phyloP scores from a whole-genome alignment of 92 coral and sea anemone species.

The Epizoanthus illoricatus region DNA sequence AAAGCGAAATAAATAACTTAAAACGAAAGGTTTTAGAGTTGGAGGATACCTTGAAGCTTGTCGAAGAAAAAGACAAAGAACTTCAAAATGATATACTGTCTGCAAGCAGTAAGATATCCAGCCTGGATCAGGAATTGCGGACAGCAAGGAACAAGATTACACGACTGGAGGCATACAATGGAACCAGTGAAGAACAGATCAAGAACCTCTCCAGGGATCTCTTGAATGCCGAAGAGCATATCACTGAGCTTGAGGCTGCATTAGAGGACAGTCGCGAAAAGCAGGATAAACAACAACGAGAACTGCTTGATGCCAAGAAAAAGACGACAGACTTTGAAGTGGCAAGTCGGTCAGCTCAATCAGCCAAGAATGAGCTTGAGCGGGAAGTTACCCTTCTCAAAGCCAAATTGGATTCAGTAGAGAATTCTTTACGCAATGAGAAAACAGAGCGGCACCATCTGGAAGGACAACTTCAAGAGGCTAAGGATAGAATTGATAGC shows the following conservation, averaged over 20 bases:
- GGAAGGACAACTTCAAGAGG: slow-evolving; percentile 67
- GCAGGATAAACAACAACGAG: slow-evolving; percentile 65
- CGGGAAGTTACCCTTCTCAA: slow-evolving; percentile 59
- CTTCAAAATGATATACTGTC: slow-evolving; percentile 72
- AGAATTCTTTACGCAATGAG: slow-evolving; percentile 63
- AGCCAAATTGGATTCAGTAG: slow-evolving; percentile 51
- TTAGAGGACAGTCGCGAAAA: slow-evolving; percentile 55
- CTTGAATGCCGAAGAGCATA: slow-evolving; percentile 58
- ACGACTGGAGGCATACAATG: slow-evolving; percentile 71
- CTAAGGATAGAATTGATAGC: slow-evolving; percentile 57
- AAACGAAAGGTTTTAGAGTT: slow-evolving; percentile 58
- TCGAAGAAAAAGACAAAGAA: slow-evolving; percentile 62
- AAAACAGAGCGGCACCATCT: slow-evolving; percentile 61
- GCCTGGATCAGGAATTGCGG: slow-evolving; percentile 81
- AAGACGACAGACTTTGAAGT: slow-evolving; percentile 79
- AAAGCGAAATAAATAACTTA: slow-evolving; percentile 46
- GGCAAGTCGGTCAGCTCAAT: slow-evolving; percentile 58
- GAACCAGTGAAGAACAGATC: slow-evolving; percentile 62
- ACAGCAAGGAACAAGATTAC: slow-evolving; percentile 64
- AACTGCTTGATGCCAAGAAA: slow-evolving; percentile 70
- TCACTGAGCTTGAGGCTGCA: slow-evolving; percentile 62
- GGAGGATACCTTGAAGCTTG: slow-evolving; percentile 50
- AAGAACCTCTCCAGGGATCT: slow-evolving; percentile 62
- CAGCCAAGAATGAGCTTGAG: slow-evolving; percentile 64
- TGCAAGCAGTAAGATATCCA: slow-evolving; percentile 59